Conservation (phyloP, 2,797 vertebrate species). For the Macroramphosus scolopax region DNA sequence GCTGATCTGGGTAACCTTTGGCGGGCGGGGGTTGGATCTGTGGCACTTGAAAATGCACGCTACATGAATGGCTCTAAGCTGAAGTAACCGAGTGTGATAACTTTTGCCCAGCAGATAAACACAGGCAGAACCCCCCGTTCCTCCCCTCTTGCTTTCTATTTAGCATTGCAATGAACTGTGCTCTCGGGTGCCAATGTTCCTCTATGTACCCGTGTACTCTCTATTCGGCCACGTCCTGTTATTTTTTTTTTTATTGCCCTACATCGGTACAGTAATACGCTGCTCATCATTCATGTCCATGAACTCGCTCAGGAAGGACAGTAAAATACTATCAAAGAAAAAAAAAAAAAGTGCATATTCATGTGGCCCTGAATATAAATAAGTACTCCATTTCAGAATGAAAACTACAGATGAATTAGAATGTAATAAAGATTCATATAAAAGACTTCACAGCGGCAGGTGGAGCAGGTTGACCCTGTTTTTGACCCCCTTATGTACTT, state of each 20-base stretch:
- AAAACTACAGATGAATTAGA: too few relatives aligned
- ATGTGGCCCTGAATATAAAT: slow-evolving; percentile 8
- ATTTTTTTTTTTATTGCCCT: background rate
- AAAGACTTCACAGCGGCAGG: too few relatives aligned
- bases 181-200: slow-evolving; percentile 56
- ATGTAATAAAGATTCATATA: too few relatives aligned
- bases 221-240: slow-evolving; percentile 16
- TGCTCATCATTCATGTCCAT: slow-evolving; percentile 30
- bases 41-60: slow-evolving; percentile 43
- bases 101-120: slow-evolving; percentile 66
- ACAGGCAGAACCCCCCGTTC: slow-evolving; percentile 47
- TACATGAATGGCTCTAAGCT: slow-evolving; percentile 43
- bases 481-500: too few relatives aligned
- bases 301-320: slow-evolving; percentile 10
- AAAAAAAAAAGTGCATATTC: slow-evolving; percentile 1
- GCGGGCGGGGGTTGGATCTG: slow-evolving; percentile 42
- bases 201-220: slow-evolving; percentile 52
- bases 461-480: too few relatives aligned
- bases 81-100: slow-evolving; percentile 65
- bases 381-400: too few relatives aligned
- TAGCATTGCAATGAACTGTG: slow-evolving; percentile 61
- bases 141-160: slow-evolving; percentile 55
- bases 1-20: slow-evolving; percentile 60
- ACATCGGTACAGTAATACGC: slow-evolving; percentile 16
- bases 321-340: background rate